These are phyloP conservation scores for Drosophila novamexicana DNA, from an alignment of 1,140 invertebrate species.

Conservation along the genomic window DNA sequence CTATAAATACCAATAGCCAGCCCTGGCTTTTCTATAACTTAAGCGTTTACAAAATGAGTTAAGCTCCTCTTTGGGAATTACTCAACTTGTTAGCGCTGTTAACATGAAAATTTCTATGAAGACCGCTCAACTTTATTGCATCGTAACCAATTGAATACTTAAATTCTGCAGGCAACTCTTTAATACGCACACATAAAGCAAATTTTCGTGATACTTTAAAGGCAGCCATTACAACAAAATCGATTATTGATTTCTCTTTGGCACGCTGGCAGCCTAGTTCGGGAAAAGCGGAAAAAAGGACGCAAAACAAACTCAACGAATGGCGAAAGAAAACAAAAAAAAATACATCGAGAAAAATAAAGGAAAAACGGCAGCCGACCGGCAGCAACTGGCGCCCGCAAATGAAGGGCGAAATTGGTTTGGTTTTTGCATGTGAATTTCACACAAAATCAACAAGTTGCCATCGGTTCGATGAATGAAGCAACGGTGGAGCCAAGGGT, in stretches of 20 bases:
- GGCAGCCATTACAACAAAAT: conserved; percentile 36
- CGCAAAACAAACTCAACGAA: conserved; percentile 39
- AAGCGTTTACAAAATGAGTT: too few relatives aligned
- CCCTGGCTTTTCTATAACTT: too few relatives aligned
- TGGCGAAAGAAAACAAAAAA: not conserved
- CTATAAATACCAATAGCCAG: too few relatives aligned
- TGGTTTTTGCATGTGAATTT: conserved; percentile 59
- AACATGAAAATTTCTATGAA: too few relatives aligned
- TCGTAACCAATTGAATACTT: too few relatives aligned
- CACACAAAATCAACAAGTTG: conserved; percentile 56
- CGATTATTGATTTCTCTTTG: conserved; percentile 51
- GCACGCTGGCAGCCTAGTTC: conserved; percentile 45
- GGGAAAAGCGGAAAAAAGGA: conserved; percentile 25
- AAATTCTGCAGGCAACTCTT: conserved; percentile 23
- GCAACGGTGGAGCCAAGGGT: conserved; percentile 5
- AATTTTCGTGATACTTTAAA: conserved; percentile 37
- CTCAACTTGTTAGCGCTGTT: too few relatives aligned
- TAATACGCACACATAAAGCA: conserved; percentile 47
- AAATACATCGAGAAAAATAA: conserved; percentile 10
- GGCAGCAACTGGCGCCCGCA: conserved; percentile 48
- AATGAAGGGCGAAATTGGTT: conserved; percentile 59
- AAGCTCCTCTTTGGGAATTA: too few relatives aligned
- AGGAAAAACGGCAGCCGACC: conserved; percentile 26
- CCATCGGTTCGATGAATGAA: conserved; percentile 58
- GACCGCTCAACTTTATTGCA: too few relatives aligned